phyloP scores from a whole-genome alignment of 2,888 invertebrate species.

The Frankliniella fusca region DNA sequence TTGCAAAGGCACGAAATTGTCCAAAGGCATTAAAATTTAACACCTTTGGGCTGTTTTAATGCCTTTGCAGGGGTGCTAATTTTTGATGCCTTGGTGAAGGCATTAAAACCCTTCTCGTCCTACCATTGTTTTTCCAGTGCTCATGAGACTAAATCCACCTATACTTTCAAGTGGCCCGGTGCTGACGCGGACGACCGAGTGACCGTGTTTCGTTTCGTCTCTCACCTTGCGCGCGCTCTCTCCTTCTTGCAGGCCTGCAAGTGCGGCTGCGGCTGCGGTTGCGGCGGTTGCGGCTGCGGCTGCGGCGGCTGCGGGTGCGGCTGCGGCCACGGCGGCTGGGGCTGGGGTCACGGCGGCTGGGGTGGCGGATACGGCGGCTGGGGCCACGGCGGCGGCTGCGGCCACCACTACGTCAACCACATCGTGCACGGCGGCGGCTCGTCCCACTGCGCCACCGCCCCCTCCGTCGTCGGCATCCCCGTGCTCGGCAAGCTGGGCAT shows the following conservation, averaged over 20 bases:
- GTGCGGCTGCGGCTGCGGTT: background rate
- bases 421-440: background rate
- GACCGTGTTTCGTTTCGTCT: too few species aligned
- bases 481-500: background rate
- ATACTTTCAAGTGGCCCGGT: too few species aligned
- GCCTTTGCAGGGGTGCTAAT: too few species aligned
- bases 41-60: too few species aligned
- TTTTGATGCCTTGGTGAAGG: too few species aligned
- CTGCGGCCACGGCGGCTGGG: background rate
- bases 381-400: background rate
- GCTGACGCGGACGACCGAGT: too few species aligned
- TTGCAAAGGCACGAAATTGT: too few species aligned
- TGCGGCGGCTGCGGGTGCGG: background rate
- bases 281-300: background rate
- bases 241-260: background rate
- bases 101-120: too few species aligned
- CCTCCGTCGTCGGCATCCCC: constrained; percentile 22
- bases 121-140: too few species aligned
- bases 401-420: background rate
- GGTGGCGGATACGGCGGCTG: background rate
- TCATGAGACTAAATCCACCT: too few species aligned
- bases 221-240: background rate
- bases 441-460: background rate
- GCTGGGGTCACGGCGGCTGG: background rate
- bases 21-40: too few species aligned